Base-by-base conservation (phyloP, 2,888 invertebrate genomes). In the Andrena bucephala region DNA sequence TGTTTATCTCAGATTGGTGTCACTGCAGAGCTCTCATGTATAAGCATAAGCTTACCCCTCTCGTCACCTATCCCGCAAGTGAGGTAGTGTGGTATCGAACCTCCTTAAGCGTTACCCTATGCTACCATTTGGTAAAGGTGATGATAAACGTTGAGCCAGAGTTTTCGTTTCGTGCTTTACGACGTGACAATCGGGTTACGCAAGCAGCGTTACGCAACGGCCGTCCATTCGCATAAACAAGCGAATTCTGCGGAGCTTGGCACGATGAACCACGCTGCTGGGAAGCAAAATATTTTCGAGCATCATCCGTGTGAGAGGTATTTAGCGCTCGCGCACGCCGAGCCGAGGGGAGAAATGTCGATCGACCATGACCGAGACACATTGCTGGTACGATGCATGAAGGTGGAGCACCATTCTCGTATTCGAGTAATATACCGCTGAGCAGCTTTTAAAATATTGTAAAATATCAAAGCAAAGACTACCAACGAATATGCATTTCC, bases 191-290 rank as follows among this genome's bases (percentile, higher is more conserved):
- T 66, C 62, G 27, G 59, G 80, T 81, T 80, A 74, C 74, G 80
- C 66, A 80, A 80, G 69, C 70, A 50, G 8, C 16, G 60, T 82
- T 82, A 80, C 73, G 60, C 33, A 82, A 81, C 66, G 13, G 20
- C 50, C 16, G 42, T 66, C 74, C 68, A 79, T 74, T 69, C 73
- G 81, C 73, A 79, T 78, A 81, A 81, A 81, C 81, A 81, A 52
- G 68, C 67, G 81, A 79, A 73, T 81, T 81, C 81, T 68, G 36
- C 20, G 60, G 10, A 42, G 31, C 50, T 81, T 81, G 79, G 81
- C 81, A 79, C 73, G 81, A 81, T 81, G 81, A 79, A 81, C 81
- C 59, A 54, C 54, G 29, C 24, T 29, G 20, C 20, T 54, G 54
- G 4, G 72, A 72, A 57, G 68, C 52, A 73, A 73, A 79, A 81